A percentile compares a stretch with the other conserved stretches of the same genome.
Evolutionary conservation across 2,797 vertebrate species (phyloP).

Genomic region (Meda fulgida): DNA sequence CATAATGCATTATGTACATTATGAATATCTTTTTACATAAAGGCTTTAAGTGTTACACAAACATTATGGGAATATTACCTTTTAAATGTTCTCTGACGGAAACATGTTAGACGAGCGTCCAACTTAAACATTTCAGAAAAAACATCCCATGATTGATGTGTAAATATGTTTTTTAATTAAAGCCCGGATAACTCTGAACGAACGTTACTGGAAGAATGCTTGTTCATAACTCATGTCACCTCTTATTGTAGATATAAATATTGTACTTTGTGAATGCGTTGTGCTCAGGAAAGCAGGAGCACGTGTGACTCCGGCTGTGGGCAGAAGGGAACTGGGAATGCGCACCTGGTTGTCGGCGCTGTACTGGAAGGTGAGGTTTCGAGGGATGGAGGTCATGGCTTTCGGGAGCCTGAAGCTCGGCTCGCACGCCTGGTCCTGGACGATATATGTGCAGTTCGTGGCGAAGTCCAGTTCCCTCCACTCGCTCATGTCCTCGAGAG

Average conservation of each 20-base stretch:
- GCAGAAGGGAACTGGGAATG: neutral
- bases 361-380: slow-evolving; percentile 77
- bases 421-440: slow-evolving; percentile 77
- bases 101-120: no score
- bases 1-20: neutral
- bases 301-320: no score
- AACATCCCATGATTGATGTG: no score
- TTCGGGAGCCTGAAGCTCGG: slow-evolving; percentile 70
- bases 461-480: slow-evolving; percentile 79
- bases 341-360: slow-evolving; percentile 70
- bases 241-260: no score
- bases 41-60: neutral
- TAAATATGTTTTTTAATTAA: no score
- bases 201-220: no score
- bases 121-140: no score
- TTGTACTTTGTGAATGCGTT: no score
- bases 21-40: neutral
- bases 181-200: no score
- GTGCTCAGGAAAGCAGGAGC: no score
- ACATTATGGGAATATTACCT: neutral
- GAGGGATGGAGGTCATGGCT: slow-evolving; percentile 80
- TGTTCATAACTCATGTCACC: no score
- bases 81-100: no score
- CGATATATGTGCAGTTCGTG: slow-evolving; percentile 79
- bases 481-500: slow-evolving; percentile 66